phyloP scores from a whole-genome alignment of 2,113 vertebrate genomes.

The Oryzias curvinotus region DNA sequence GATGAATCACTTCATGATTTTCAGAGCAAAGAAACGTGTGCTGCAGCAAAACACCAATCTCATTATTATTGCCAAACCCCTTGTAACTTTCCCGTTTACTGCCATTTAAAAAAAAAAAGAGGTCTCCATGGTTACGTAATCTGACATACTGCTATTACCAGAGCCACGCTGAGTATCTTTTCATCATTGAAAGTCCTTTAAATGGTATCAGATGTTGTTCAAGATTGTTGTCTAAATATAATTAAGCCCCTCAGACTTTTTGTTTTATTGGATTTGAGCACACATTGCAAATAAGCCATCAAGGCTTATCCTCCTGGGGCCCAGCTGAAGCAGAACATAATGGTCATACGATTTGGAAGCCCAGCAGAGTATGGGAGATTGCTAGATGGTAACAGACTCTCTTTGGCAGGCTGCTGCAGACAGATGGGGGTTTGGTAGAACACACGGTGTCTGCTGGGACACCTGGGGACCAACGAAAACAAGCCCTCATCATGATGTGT shows the following conservation, averaged over 20 bases:
- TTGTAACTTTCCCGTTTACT: constrained; percentile 21
- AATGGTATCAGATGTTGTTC: constrained; percentile 11
- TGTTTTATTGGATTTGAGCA: constrained; percentile 12
- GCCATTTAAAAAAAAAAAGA: too few species aligned
- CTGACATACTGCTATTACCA: not conserved
- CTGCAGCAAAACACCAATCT: constrained; percentile 19
- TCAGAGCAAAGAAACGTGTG: constrained; percentile 35
- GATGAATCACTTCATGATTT: constrained; percentile 53
- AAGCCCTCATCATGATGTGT: constrained; percentile 16
- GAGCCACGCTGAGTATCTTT: constrained; percentile 1
- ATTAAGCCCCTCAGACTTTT: constrained; percentile 9
- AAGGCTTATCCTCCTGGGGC: constrained; percentile 24
- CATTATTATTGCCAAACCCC: constrained; percentile 17
- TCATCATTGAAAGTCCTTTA: not conserved
- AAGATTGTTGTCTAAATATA: constrained; percentile 14
- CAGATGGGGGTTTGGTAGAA: constrained; percentile 41
- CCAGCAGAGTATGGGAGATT: constrained; percentile 8
- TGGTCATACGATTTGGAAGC: constrained; percentile 52
- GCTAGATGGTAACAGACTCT: constrained; percentile 17
- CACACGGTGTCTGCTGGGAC: constrained; percentile 54
- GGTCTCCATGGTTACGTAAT: constrained; percentile 14
- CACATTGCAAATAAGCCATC: constrained; percentile 40
- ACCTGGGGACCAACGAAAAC: constrained; percentile 42
- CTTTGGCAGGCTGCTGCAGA: constrained; percentile 19
- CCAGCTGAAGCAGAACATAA: constrained; percentile 36